Evolutionary conservation across 1,140 invertebrate species (phyloP), one percentile per base, ranked within the genome.

Genomic region (Hylyphantes graminicola): DNA sequence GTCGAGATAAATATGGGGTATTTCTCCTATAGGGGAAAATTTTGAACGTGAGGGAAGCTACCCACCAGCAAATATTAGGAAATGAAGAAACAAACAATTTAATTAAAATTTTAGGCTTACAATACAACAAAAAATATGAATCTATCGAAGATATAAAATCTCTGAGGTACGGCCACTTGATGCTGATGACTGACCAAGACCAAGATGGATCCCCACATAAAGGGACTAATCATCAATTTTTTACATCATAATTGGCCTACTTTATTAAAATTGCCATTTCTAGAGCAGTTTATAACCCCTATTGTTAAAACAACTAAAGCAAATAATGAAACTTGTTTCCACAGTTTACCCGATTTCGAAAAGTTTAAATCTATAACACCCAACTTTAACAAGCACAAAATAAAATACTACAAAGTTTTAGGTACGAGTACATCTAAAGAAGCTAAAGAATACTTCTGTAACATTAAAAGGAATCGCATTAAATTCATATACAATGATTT

Each of bases 391-490:
- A 96, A 94, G 0, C 99, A 94, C 89, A 95, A 94, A 89, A 94
- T 99, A 90, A 99, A 99, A 92, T 99, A 99, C 94, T 98, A 98
- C 95, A 98, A 98, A 95, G 97, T 95, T 94, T 95, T 99, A 96
- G 98, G 98, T 93, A 99, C 98, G 89, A 99, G 97, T 86, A 98
- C 96, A 64, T 94, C 96, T 0, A 97, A 97, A 90, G 98, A 99
- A 91, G 98, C 98, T 50, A 99, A 98, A 91, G 98, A 99, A 91
- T 99, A 99, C 89, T 99, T 99, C 89, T 92, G 93, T 87, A 96
- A 99, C 89, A 98, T 99, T 95, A 90, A 93, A 0, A 91, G 97
- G 21, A 98, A 99, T 90, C 93, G 95, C 70, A 99, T 99, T 86
- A 91, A 91, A 9, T 99, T 99, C 89, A 93, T 93, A 87, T 98